Base-by-base conservation (phyloP, 2,888 invertebrate species). In the Sphecodes monilicornis region DNA sequence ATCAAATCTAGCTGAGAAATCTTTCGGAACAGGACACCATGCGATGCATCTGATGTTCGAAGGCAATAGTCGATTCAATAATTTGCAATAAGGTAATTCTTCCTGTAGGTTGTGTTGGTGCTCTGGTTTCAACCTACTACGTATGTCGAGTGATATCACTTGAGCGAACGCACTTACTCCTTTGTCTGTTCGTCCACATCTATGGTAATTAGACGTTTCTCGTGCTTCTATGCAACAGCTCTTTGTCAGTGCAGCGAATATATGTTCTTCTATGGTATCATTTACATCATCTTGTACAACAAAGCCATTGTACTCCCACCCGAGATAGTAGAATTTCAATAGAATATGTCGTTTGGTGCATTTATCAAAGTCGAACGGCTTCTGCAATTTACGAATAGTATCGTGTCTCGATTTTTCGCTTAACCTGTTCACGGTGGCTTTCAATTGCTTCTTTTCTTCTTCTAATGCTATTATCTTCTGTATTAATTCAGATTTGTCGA, bases 261-360 rank as follows among this genome's bases (percentile, higher is more conserved):
- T n/a, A n/a, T n/a, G n/a, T n/a, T n/a, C n/a, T n/a, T n/a, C n/a
- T n/a, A n/a, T n/a, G n/a, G n/a, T n/a, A n/a, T n/a, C n/a, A n/a
- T n/a, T n/a, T n/a, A n/a, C n/a, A n/a, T n/a, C n/a, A 93, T 99
- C 98, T 93, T 98, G 98, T 0, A 96, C 96, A 0, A 97, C 97
- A 89, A 97, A 97, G 0, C 98, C 99, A 87, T 98, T 97, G 95
- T 99, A 99, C 92, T 98, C 97, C 99, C 99, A 99, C 1, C 99
- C 99, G 66, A 99, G 96, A 94, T 99, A 99, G 39, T 97, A 96
- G 1, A 99, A 95, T 92, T 97, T 98, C 16, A 99, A 95, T 0
- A 99, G 95, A 18, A 99, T 96, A 92, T 98, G 98, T 1, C 99
- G 96, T 89, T 96, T 97, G 79, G 97, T 96, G 83, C 96, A 96